phyloP scores from a whole-genome alignment of 2,888 invertebrate species.

The Eudemis profundana region DNA sequence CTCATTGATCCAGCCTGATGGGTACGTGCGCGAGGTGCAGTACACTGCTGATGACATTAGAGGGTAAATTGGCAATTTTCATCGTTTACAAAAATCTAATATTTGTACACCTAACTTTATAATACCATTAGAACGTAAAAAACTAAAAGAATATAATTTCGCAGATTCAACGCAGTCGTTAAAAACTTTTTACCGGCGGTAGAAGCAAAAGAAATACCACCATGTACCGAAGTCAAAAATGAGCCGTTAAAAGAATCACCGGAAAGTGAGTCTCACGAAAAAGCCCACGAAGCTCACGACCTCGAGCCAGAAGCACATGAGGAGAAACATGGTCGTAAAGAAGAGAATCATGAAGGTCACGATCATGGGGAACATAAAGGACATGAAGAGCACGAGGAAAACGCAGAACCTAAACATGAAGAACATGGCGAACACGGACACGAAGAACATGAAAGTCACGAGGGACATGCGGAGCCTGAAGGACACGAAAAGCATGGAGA shows the following conservation, averaged over 20 bases:
- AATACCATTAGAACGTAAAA: no score
- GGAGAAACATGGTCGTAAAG: slow-evolving; percentile 1
- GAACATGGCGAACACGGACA: slow-evolving; percentile 37
- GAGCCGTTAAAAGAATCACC: slow-evolving; percentile 58
- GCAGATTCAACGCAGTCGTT: slow-evolving; percentile 76
- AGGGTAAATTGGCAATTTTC: no score
- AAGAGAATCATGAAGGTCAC: not conserved
- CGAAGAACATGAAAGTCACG: slow-evolving; percentile 7
- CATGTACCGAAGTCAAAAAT: slow-evolving; percentile 62
- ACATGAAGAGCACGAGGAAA: not conserved
- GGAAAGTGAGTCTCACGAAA: slow-evolving; percentile 8
- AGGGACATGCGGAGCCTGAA: not conserved
- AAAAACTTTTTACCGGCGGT: slow-evolving; percentile 65
- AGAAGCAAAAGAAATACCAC: slow-evolving; percentile 49
- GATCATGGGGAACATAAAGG: not conserved
- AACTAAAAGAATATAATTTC: slow-evolving; percentile 27
- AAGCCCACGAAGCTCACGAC: slow-evolving; percentile 32
- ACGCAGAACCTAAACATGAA: not conserved
- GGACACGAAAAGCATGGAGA: not conserved
- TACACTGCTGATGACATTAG: slow-evolving; percentile 82
- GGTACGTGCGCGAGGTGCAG: slow-evolving; percentile 80
- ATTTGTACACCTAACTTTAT: no score
- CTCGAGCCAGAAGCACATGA: slow-evolving; percentile 42
- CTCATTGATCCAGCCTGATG: slow-evolving; percentile 83
- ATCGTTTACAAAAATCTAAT: no score